These are phyloP conservation scores for Aphaenogaster rudis DNA, from an alignment of 1,140 invertebrate species.

Conservation along the genomic window DNA sequence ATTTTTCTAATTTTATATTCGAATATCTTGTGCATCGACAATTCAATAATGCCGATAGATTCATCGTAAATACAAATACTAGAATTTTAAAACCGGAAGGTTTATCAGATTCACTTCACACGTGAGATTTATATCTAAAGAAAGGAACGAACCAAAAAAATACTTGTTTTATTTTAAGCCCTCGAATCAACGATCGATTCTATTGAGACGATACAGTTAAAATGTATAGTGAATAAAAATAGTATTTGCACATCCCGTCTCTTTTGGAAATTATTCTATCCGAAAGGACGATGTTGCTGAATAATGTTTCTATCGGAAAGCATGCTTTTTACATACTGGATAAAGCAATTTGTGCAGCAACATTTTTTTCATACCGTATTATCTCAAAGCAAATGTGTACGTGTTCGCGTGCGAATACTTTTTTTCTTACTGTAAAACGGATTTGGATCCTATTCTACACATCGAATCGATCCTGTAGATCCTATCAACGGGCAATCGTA, in stretches of 20 bases:
- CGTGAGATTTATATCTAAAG: neutral
- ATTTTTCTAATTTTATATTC: slow-evolving; percentile 19
- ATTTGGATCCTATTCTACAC: neutral
- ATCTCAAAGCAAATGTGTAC: neutral
- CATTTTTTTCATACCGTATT: neutral
- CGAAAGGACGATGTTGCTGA: neutral
- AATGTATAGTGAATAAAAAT: neutral
- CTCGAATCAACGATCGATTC: neutral
- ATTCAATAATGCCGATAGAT: neutral
- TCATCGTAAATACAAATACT: neutral
- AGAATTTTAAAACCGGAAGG: neutral
- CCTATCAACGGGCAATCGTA: neutral
- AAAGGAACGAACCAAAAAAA: neutral
- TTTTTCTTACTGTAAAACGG: neutral
- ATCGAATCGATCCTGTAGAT: neutral
- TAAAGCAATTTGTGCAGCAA: neutral
- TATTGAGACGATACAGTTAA: neutral
- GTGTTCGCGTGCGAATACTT: neutral
- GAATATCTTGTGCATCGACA: neutral
- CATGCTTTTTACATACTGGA: neutral
- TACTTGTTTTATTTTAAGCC: neutral
- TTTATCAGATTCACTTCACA: neutral
- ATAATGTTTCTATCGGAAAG: neutral
- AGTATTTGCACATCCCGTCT: neutral
- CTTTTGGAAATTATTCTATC: neutral